Evolutionary conservation across 2,888 invertebrate genomes (phyloP).

Genomic region (Rotaria socialis): DNA sequence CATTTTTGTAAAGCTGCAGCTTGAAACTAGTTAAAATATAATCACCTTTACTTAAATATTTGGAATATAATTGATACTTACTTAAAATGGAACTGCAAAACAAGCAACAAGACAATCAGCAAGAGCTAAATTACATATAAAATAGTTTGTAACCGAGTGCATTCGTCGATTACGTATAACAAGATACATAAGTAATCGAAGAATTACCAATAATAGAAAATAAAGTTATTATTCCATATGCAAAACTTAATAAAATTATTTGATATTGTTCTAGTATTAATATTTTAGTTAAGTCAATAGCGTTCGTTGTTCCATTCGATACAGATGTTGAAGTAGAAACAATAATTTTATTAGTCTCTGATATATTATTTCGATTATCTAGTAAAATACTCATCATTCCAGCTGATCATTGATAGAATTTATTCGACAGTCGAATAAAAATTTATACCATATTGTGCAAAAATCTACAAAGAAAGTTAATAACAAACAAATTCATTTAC

Average conservation of each 20-base stretch:
- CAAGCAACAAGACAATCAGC: conserved; percentile 80
- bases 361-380: background rate
- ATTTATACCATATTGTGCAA: no score
- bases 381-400: background rate
- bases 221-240: conserved; percentile 77
- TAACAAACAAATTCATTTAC: no score
- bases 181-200: conserved; percentile 79
- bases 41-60: no score
- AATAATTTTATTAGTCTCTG: background rate
- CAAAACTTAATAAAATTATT: conserved; percentile 70
- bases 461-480: no score
- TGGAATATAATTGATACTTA: background rate
- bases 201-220: conserved; percentile 76
- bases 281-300: background rate
- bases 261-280: conserved; percentile 18
- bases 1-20: conserved; percentile 79
- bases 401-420: background rate
- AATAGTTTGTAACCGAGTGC: conserved; percentile 77
- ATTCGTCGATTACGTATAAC: conserved; percentile 72
- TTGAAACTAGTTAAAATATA: conserved; percentile 37
- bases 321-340: background rate
- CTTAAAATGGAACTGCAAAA: conserved; percentile 75
- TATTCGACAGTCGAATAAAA: background rate
- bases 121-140: conserved; percentile 77
- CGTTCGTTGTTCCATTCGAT: background rate